Evolutionary conservation across 2,797 vertebrate species (phyloP).

Genomic region (Gadopsis bispinosus): DNA sequence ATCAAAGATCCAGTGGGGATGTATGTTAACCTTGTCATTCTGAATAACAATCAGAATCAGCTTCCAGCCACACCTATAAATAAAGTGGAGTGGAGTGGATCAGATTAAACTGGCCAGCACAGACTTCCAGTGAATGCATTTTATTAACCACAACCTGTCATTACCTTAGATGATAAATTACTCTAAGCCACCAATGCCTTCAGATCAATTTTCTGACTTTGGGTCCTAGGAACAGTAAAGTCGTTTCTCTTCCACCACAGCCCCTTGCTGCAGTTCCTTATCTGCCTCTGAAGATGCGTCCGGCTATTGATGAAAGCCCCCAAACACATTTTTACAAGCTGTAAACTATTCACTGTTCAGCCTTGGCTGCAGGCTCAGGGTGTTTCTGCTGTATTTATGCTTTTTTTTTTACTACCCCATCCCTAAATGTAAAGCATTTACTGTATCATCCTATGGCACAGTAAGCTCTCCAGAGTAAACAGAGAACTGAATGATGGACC

Average conservation of each 20-base stretch:
- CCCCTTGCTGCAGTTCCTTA: slow-evolving; percentile 31
- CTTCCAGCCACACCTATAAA: neutral
- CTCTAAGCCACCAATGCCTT: slow-evolving; percentile 28
- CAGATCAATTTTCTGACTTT: slow-evolving; percentile 49
- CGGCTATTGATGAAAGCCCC: slow-evolving; percentile 74
- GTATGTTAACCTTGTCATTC: slow-evolving; percentile 8
- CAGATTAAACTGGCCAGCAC: slow-evolving; percentile 20
- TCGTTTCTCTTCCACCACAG: slow-evolving; percentile 44
- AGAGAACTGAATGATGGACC: slow-evolving; percentile 51
- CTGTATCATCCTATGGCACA: slow-evolving; percentile 33
- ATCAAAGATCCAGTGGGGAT: slow-evolving; percentile 12
- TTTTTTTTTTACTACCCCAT: slow-evolving; percentile 48
- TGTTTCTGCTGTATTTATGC: slow-evolving; percentile 39
- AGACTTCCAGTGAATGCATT: slow-evolving; percentile 27
- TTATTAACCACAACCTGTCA: slow-evolving; percentile 32
- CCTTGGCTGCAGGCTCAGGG: slow-evolving; percentile 59
- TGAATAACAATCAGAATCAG: slow-evolving; percentile 1
- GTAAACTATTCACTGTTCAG: slow-evolving; percentile 61
- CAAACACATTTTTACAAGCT: slow-evolving; percentile 52
- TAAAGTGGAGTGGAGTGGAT: neutral
- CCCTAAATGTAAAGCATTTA: slow-evolving; percentile 54
- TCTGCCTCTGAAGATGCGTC: slow-evolving; percentile 68
- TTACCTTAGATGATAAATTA: slow-evolving; percentile 22
- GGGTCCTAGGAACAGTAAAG: slow-evolving; percentile 52
- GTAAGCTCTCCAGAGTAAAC: slow-evolving; percentile 50